Base-by-base conservation (phyloP, 1,140 invertebrate genomes). In the Batillaria attramentaria region DNA sequence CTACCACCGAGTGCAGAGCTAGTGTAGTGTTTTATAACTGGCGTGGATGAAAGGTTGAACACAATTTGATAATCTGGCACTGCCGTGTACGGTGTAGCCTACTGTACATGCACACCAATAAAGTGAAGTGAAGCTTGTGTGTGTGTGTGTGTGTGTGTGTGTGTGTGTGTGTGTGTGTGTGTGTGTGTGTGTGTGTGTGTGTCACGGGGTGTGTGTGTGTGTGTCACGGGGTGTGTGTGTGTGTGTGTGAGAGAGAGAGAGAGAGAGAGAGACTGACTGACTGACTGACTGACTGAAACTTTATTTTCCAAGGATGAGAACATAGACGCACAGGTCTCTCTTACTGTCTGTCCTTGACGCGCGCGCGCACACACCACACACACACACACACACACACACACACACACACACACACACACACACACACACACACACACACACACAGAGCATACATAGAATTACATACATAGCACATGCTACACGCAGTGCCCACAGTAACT, bases 351-450 rank as follows among this genome's bases (percentile, higher is more conserved):
- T 6, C 37, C 31, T 16, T 68, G 20, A 68, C 33, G 4, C 3
- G 18, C 31, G 4, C 65, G 18, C 6, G 18, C 8, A 39, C 65
- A 18, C 33, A 18, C 18, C 37, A 8, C 65, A 68, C 65, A 39
- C 31, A 37, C 37, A 39, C 8, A 68, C 65, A 68, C 31, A 68
- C 65, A 68, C 65, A 68, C 37, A 68, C 65, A 68, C 37, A 35
- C 37, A 35, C 65, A 37, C 65, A 37, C 37, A 68, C 31, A 68
- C 65, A 37, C 37, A 35, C 37, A 39, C 37, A 39, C 65, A 39
- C 65, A 37, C 65, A 68, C 65, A 35, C 65, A 68, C 65, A 39
- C 65, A 37, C 37, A 68, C 65, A 39, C 65, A 68, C 65, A 68
- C 65, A 68, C 65, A 35, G 18, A 35, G 37, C 31, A 39, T 35